A percentile compares a stretch with the other conserved stretches of the same genome.
These are phyloP conservation scores for Bothrops jararaca DNA, from an alignment of 2,113 vertebrate genomes.

Conservation along the genomic window DNA sequence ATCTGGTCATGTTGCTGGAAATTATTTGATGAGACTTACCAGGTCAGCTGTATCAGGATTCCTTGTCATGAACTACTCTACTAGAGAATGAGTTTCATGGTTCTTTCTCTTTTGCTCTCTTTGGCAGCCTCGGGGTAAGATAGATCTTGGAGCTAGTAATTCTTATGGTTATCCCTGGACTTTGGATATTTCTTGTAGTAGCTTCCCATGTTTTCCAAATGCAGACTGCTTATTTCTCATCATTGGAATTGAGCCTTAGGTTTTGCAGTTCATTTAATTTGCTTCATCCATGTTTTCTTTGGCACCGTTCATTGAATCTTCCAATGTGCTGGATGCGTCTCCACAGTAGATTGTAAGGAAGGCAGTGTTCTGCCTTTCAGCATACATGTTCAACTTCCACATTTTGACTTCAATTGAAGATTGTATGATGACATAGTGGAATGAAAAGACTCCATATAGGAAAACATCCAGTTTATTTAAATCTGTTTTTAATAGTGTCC, in stretches of 20 bases:
- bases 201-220: background rate
- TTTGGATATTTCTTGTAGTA: background rate
- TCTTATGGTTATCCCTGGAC: background rate
- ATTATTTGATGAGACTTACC: background rate
- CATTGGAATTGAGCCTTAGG: background rate
- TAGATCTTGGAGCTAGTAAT: background rate
- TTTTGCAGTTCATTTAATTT: background rate
- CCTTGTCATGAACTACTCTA: background rate
- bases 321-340: background rate
- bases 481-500: background rate
- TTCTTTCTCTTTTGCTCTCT: background rate
- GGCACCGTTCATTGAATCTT: background rate
- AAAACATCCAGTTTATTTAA: background rate
- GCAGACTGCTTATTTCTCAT: background rate
- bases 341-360: background rate
- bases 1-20: background rate
- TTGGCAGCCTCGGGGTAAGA: background rate
- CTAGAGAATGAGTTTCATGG: background rate
- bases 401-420: background rate
- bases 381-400: background rate
- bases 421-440: background rate
- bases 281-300: background rate
- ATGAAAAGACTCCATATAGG: background rate
- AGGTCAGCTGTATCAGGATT: background rate
- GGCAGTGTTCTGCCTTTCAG: background rate